Conservation (phyloP, 2,797 vertebrate species). For the Lepilemur septentrionalis region DNA sequence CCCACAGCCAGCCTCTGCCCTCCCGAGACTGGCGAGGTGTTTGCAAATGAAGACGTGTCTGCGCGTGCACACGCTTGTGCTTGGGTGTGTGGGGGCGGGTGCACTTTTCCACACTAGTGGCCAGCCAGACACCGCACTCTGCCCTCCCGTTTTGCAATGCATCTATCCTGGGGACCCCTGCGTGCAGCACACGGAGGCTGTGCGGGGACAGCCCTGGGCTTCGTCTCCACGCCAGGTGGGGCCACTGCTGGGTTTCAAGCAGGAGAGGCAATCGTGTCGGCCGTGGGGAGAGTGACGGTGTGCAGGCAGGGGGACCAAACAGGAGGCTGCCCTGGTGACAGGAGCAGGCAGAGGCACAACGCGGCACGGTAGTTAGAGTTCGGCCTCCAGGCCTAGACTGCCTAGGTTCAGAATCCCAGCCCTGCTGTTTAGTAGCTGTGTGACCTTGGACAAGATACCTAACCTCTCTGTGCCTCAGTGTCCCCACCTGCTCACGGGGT, state of each 20-base stretch:
- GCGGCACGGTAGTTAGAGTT: fast-evolving
- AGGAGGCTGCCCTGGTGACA: fast-evolving
- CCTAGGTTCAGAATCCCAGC: background rate
- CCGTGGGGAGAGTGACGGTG: background rate
- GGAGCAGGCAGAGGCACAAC: too few relatives aligned
- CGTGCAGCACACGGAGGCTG: background rate
- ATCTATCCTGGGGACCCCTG: background rate
- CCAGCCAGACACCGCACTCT: background rate
- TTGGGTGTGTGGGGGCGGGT: fast-evolving
- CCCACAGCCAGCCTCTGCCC: background rate
- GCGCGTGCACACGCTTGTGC: fast-evolving
- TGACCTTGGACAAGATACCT: background rate
- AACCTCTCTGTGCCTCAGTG: background rate
- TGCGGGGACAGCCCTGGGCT: background rate
- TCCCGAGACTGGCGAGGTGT: fast-evolving
- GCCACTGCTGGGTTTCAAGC: background rate
- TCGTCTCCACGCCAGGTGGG: background rate
- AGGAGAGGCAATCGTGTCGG: background rate
- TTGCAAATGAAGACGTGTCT: fast-evolving
- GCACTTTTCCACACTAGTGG: background rate
- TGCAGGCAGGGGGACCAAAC: background rate
- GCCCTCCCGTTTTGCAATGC: background rate
- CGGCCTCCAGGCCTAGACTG: fast-evolving
- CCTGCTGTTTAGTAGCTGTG: background rate
- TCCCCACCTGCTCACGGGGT: background rate